Evolutionary conservation across 2,113 vertebrate species (phyloP).

Genomic region (Danio rerio): DNA sequence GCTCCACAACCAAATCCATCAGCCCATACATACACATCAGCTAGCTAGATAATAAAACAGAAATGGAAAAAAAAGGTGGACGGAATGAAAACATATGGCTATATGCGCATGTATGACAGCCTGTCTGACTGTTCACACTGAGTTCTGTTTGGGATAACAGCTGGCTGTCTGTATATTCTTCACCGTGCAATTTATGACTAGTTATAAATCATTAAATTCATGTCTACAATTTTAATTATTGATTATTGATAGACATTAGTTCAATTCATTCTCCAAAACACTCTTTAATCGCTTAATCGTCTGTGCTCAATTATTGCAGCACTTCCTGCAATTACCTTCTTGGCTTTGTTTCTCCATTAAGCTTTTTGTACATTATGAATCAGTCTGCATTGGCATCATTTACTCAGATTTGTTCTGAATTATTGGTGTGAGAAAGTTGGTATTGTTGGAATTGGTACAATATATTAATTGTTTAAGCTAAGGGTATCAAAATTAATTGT

Average conservation of each 20-base stretch:
- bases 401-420: background rate
- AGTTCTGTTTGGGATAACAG: background rate
- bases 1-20: constrained; percentile 4
- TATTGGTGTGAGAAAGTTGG: background rate
- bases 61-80: constrained; percentile 66
- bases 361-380: background rate
- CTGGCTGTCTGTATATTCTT: background rate
- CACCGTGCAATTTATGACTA: background rate
- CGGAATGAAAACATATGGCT: constrained; percentile 11
- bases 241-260: background rate
- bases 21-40: constrained; percentile 16
- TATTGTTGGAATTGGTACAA: background rate
- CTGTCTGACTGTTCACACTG: background rate
- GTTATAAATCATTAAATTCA: background rate
- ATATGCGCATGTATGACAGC: too few relatives aligned
- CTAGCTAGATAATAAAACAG: constrained; percentile 12
- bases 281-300: background rate
- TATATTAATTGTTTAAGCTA: too few relatives aligned
- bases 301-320: background rate
- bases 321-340: background rate
- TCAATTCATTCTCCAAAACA: background rate
- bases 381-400: background rate
- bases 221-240: background rate
- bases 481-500: too few relatives aligned
- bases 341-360: background rate